Base-by-base conservation (phyloP, 2,113 vertebrate species). In the Centrocercus urophasianus region DNA sequence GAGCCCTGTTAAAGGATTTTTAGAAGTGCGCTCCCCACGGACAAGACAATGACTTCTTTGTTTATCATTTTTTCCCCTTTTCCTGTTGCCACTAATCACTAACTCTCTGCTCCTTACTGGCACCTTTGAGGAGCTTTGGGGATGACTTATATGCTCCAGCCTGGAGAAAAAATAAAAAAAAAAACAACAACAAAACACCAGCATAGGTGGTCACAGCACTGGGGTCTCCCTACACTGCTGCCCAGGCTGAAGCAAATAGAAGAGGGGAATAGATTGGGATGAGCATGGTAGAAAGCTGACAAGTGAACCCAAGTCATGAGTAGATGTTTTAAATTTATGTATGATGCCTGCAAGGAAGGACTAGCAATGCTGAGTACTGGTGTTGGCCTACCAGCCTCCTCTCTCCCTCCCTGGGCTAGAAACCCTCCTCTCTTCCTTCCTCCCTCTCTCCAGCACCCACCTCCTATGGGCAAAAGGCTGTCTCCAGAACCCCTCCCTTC, bases 1-100 rank as follows among this genome's bases (percentile, higher is more conserved):
- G 89, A 91, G 81, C 67, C 84, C 96, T 95, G 95, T 83, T 96
- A 97, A 94, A 96, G 95, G 96, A 96, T 95, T 96, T 97, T 97
- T 88, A 95, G 96, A 96, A 94, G 89, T 60, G 90, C 57, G 89
- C 42, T 97, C 96, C 96, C 96, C 69, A 72, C 1, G 93, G 95
- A 83, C 88, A n/a, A 4, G 20, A 14, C 45, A 1, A 95, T 95
- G 92, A 95, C 94, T 96, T 94, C 96, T 97, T 95, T 96, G 94
- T 97, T 97, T 95, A 85, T 94, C 6, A 54, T 82, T 94, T 92
- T 94, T 69, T 12, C 77, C 78, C 77, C 80, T 93, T 97, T 97
- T 96, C 93, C 95, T 97, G 95, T 93, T 96, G 96, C 71, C 90
- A 36, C 96, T 96, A 90, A 96, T 96, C 95, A 85, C 93, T 34